These are phyloP conservation scores for Oreochromis grahami DNA, from an alignment of 2,797 vertebrate genomes.

Conservation along the genomic window DNA sequence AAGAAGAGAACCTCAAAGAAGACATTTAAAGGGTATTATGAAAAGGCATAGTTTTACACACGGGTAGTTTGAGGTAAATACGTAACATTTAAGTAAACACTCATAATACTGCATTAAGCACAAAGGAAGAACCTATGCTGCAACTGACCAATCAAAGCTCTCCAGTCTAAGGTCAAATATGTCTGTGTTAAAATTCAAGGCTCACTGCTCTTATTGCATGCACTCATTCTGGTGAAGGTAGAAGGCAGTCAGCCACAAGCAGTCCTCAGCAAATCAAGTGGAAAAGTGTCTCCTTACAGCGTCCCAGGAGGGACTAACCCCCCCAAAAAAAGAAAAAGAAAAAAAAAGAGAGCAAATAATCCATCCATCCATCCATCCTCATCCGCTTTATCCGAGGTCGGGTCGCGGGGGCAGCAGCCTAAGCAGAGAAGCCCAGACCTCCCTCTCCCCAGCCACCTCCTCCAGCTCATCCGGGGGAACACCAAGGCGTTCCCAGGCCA, in stretches of 20 bases:
- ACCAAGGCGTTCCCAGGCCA: too few relatives aligned
- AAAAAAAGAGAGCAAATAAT: constrained; percentile 25
- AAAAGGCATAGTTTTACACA: background rate
- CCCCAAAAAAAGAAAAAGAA: background rate
- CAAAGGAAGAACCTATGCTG: background rate
- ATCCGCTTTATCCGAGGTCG: too few relatives aligned
- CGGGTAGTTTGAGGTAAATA: background rate
- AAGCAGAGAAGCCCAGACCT: too few relatives aligned
- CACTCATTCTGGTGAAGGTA: constrained; percentile 14
- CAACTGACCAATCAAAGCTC: constrained; percentile 19
- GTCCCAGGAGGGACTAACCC: constrained; percentile 39
- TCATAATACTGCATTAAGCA: background rate
- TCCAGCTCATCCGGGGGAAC: too few relatives aligned
- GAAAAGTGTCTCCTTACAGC: constrained; percentile 56
- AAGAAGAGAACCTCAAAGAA: background rate
- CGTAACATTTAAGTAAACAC: background rate
- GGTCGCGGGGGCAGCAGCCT: too few relatives aligned
- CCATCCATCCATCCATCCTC: too few relatives aligned
- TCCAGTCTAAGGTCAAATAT: constrained; percentile 26
- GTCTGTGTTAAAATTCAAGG: constrained; percentile 11
- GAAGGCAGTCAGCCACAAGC: constrained; percentile 35
- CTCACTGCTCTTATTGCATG: background rate
- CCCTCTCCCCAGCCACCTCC: too few relatives aligned
- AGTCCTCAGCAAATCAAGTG: constrained; percentile 41
- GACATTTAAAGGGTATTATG: background rate